Evolutionary conservation across 2,113 vertebrate species (phyloP).

Genomic region (Nothoprocta perdicaria): DNA sequence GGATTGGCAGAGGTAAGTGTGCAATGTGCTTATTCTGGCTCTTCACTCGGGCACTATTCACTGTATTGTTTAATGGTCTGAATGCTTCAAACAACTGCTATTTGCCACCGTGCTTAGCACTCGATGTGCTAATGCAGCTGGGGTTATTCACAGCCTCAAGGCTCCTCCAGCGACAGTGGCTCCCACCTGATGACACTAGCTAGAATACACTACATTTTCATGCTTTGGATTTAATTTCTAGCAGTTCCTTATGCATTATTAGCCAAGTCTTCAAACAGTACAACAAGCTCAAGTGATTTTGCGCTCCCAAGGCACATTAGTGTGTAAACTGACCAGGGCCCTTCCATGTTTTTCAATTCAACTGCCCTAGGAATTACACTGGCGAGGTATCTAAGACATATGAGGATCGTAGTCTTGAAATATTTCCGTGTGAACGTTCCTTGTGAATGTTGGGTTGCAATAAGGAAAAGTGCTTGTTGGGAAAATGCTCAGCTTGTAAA

Average conservation of each 20-base stretch:
- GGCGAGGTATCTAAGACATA: not conserved
- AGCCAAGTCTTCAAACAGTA: not conserved
- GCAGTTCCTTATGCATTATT: not conserved
- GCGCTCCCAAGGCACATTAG: not conserved
- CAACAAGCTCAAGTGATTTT: not conserved
- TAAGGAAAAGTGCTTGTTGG: not conserved
- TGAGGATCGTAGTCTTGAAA: not conserved
- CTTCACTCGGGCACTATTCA: not conserved
- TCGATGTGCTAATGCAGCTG: rapidly evolving
- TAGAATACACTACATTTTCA: not conserved
- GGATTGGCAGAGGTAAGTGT: not conserved
- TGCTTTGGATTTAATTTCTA: not conserved
- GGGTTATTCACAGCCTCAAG: not conserved
- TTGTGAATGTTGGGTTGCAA: not conserved
- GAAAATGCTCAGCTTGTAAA: not conserved
- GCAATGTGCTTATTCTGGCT: not conserved
- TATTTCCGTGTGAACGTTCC: not conserved
- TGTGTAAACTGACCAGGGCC: not conserved
- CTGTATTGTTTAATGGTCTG: not conserved
- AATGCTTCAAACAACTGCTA: not conserved
- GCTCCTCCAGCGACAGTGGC: not conserved
- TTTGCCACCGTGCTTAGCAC: not conserved
- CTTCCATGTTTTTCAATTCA: not conserved
- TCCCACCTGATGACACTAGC: not conserved
- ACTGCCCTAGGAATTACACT: not conserved